A percentile compares a stretch with the other conserved stretches of the same genome.
Evolutionary conservation across 2,797 vertebrate species (phyloP).

Genomic region (Artibeus lituratus): DNA sequence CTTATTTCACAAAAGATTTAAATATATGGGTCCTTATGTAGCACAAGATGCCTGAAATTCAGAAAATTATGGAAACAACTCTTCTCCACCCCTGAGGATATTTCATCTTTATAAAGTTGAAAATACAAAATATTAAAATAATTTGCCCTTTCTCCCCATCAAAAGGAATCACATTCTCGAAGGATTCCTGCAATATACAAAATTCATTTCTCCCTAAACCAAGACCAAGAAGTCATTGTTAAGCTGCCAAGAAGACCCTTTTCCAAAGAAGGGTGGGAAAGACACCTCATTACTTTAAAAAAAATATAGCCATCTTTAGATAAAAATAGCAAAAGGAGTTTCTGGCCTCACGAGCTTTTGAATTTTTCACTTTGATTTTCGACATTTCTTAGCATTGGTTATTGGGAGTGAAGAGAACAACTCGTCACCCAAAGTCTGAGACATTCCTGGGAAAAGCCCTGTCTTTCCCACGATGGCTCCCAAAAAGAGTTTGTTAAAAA

Average conservation of each 20-base stretch:
- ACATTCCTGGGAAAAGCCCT: slow-evolving; percentile 60
- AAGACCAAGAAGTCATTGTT: slow-evolving; percentile 60
- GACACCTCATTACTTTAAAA: slow-evolving; percentile 36
- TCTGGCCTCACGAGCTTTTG: slow-evolving; percentile 66
- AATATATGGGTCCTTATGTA: slow-evolving; percentile 36
- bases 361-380: slow-evolving; percentile 69
- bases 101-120: slow-evolving; percentile 69
- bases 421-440: slow-evolving; percentile 54
- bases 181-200: slow-evolving; percentile 70
- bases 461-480: slow-evolving; percentile 32
- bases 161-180: slow-evolving; percentile 70
- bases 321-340: slow-evolving; percentile 74
- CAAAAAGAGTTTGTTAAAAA: slow-evolving; percentile 50
- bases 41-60: slow-evolving; percentile 63
- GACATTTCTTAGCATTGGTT: slow-evolving; percentile 58
- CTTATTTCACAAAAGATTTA: slow-evolving; percentile 54
- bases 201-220: slow-evolving; percentile 63
- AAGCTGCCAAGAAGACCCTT: slow-evolving; percentile 76
- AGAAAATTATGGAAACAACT: slow-evolving; percentile 65
- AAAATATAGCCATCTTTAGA: slow-evolving; percentile 46
- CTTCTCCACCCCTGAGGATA: slow-evolving; percentile 73
- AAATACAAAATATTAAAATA: slow-evolving; percentile 77
- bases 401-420: slow-evolving; percentile 69
- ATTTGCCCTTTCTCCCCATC: slow-evolving; percentile 72
- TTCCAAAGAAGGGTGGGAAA: slow-evolving; percentile 51